A percentile compares a stretch with the other conserved stretches of the same genome.
phyloP scores from a whole-genome alignment of 2,888 invertebrate genomes.

The Leucophenga maculata region DNA sequence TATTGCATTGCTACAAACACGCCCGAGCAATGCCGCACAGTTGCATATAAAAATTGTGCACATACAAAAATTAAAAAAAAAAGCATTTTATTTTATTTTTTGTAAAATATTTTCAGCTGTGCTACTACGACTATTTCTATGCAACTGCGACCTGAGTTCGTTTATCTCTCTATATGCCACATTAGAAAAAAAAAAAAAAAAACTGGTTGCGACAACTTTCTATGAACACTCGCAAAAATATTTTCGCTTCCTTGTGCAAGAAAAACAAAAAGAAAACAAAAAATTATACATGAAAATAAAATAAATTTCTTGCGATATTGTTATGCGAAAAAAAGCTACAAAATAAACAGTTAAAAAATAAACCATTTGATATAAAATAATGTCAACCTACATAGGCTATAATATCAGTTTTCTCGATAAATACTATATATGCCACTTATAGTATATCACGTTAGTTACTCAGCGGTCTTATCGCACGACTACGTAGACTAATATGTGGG shows the following conservation, averaged over 20 bases:
- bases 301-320: neutral
- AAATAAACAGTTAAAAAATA: conserved; percentile 25
- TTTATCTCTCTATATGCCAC: too few species aligned
- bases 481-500: neutral
- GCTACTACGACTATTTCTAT: conserved; percentile 14
- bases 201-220: conserved; percentile 66
- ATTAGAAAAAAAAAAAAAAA: conserved; percentile 21
- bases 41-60: neutral
- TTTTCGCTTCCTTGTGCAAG: conserved; percentile 3
- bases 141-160: too few species aligned
- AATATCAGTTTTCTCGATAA: too few species aligned
- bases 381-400: conserved; percentile 55
- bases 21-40: too few species aligned
- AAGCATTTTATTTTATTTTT: neutral
- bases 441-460: neutral
- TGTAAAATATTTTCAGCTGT: conserved; percentile 42
- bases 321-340: conserved; percentile 17
- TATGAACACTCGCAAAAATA: conserved; percentile 43
- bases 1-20: too few species aligned
- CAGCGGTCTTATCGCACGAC: too few species aligned
- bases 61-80: conserved; percentile 6
- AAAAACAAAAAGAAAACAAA: neutral
- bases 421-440: neutral
- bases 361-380: conserved; percentile 50
- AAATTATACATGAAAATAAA: neutral